Evolutionary conservation across 2,113 vertebrate genomes (phyloP), one percentile per base, ranked within the genome.

Genomic region (Apaloderma vittatum): DNA sequence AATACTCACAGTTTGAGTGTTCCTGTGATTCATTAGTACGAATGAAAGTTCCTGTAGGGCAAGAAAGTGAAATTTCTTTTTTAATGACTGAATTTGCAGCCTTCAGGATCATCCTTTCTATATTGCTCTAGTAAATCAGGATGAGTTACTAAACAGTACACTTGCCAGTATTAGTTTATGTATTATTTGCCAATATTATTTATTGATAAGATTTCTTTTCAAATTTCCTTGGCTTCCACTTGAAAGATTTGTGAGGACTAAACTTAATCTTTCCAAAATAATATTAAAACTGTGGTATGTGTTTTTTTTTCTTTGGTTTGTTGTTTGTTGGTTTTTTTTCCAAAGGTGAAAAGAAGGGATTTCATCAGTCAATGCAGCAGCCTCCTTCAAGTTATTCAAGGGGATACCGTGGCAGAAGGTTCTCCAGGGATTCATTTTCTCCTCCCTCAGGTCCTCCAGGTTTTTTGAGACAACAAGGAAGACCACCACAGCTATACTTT

Each of bases 311-410:
- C 22, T 55, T 43, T 46, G 49, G 14, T 36, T 81, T 59, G 34
- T 75, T 52, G 3, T 49, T 32, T 9, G 65, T 24, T 52, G 6
- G 8, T 18, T 45, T 32, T 78, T 61, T 43, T 18, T 18, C 45
- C 45, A 46, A 40, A 98, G 98, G 95, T 96, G 97, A 90, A 66
- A 96, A 88, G 81, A 82, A 61, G 59, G 88, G 58, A 54, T 54
- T 88, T 95, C 63, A 93, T 95, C 97, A 95, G 37, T 93, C 96
- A 82, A 22, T 88, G 43, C 86, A 72, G 2, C 86, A 84, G 6
- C 72, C 92, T 71, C 2, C 80, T 95, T 90, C 93, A 27, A 66
- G 85, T 54, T 94, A 90, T 51, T 74, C 96, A 20, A 96, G 95
- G 62, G 94, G 96, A 10, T 94, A 89, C 72, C 58, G 8, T 74